Evolutionary conservation across 2,888 invertebrate genomes (phyloP).

Genomic region (Rotaria magnacalcarata): DNA sequence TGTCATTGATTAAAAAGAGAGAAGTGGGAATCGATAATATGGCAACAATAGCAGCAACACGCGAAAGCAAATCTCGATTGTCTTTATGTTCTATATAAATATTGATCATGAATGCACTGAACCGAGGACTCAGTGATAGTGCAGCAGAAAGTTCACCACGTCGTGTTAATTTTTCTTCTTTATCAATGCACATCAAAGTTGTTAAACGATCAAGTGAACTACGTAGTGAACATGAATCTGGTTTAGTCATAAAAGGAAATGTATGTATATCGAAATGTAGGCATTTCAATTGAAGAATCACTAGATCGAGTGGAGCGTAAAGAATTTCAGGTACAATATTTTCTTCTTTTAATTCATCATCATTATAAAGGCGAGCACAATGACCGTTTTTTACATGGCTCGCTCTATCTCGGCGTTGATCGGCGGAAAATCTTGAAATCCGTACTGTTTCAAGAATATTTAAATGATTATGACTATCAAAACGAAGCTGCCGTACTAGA

Average conservation of each 20-base stretch:
- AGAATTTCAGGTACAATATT: not conserved
- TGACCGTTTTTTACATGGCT: not conserved
- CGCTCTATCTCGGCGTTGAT: not conserved
- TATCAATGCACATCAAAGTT: not conserved
- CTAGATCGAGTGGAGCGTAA: not conserved
- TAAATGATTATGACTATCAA: not conserved
- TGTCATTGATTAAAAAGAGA: not conserved
- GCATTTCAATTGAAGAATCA: not conserved
- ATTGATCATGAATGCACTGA: conserved; percentile 20
- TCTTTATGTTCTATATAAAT: not conserved
- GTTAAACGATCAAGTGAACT: not conserved
- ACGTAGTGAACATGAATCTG: not conserved
- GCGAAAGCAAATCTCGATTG: not conserved
- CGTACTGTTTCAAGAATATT: not conserved
- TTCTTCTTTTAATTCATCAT: not conserved
- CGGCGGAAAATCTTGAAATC: not conserved
- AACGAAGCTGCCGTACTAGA: not conserved
- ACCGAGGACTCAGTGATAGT: not conserved
- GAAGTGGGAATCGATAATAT: not conserved
- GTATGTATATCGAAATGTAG: not conserved
- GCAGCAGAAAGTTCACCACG: not conserved
- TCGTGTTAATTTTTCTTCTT: not conserved
- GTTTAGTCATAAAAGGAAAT: conserved; percentile 19
- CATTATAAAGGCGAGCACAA: not conserved
- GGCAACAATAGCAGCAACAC: not conserved